Evolutionary conservation across 2,113 vertebrate species (phyloP), one percentile per base, ranked within the genome.

Genomic region (Charina bottae): DNA sequence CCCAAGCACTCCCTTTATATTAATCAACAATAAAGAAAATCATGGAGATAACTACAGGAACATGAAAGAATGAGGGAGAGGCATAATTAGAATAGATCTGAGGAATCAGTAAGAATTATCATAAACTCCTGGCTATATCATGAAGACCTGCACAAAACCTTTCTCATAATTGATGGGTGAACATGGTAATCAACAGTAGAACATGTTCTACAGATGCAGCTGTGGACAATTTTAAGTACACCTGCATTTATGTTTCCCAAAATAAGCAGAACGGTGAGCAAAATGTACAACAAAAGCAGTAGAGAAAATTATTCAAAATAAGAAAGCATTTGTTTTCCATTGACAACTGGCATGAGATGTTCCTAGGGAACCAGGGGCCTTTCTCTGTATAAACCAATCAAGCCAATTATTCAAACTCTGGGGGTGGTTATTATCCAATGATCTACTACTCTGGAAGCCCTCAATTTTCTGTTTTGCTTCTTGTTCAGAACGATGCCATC

Each of bases 1-100:
- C 23, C 89, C 83, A 8, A 26, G 0, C 78, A 1, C 0, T 89
- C 33, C 55, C 56, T 78, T n/a, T 93, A 54, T 11, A 21, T 7
- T 68, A 87, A 55, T 53, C 90, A 92, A 86, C 53, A 90, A 93
- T 90, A 92, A 54, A 89, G 46, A 64, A 56, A 93, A 28, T 54
- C 62, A 55, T 85, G 28, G 2, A 24, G 28, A 59, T 88, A 87
- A 94, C 46, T n/a, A 95, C 64, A 68, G 21, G 33, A 42, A 1
- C 42, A 17, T 78, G 72, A 78, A 78, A 78, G 17, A 78, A 78
- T 78, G 72, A 17, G 21, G 72, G 72, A 78, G 33, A 21, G 7
- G 17, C 7, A 21, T 37, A 78, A 78, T 78, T 78, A 42, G 17
- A 78, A 78, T 78, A 42, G 33, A 78, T 9, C 2, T 42, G 33